Evolutionary conservation across 2,113 vertebrate genomes (phyloP).

Genomic region (Periophthalmus modestus): DNA sequence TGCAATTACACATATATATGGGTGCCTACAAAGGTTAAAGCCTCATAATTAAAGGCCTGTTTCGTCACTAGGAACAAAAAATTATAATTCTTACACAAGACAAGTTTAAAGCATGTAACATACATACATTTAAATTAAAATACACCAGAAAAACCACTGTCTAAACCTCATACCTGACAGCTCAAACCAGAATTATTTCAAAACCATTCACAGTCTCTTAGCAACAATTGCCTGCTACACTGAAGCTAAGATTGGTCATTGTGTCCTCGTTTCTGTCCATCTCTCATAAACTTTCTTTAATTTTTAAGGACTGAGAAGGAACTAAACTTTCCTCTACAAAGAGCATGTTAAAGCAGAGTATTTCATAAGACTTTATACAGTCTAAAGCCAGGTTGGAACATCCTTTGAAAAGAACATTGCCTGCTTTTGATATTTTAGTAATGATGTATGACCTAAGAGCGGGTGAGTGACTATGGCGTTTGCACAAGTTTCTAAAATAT

Average conservation of each 20-base stretch:
- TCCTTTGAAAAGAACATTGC: not conserved
- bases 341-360: not conserved
- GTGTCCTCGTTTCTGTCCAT: not conserved
- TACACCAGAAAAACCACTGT: no score
- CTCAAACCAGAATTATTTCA: no score
- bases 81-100: no score
- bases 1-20: no score
- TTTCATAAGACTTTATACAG: not conserved
- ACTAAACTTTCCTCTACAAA: not conserved
- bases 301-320: not conserved
- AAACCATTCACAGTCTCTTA: not conserved
- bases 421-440: not conserved
- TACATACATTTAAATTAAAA: no score
- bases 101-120: no score
- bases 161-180: no score
- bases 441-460: not conserved
- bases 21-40: no score
- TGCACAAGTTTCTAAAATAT: not conserved
- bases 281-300: not conserved
- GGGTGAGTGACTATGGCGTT: not conserved
- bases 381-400: not conserved
- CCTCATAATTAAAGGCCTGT: no score
- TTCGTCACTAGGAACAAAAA: no score
- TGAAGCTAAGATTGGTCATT: not conserved
- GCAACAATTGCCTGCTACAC: not conserved